These are phyloP conservation scores for Marmota monax DNA, from an alignment of 2,113 vertebrate species.

Conservation along the genomic window DNA sequence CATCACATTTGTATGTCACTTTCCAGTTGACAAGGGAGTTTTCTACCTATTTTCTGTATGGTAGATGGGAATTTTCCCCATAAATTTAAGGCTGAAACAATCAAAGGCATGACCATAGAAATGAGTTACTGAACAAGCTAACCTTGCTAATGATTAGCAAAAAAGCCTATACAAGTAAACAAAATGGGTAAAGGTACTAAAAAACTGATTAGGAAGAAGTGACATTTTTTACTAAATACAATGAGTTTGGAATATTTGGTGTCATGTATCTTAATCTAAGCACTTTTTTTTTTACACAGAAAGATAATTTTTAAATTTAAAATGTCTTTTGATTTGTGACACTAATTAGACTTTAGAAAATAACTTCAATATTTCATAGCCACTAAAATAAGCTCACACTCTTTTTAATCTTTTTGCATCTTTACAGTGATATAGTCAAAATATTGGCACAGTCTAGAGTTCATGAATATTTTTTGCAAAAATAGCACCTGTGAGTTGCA, in stretches of 20 bases:
- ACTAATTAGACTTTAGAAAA: slow-evolving; percentile 32
- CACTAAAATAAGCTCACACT: background rate
- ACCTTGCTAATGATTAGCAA: background rate
- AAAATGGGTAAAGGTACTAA: background rate
- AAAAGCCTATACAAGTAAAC: background rate
- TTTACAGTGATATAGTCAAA: background rate
- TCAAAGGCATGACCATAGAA: background rate
- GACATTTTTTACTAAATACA: slow-evolving; percentile 5
- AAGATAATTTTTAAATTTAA: background rate
- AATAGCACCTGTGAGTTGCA: background rate
- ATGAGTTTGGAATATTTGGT: background rate
- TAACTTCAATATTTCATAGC: background rate
- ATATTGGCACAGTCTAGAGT: background rate
- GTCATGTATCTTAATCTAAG: slow-evolving; percentile 47
- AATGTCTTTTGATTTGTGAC: background rate
- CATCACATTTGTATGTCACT: background rate
- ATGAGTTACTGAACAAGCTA: background rate
- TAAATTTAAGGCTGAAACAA: background rate
- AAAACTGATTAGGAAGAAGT: background rate
- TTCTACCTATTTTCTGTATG: background rate
- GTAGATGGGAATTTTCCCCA: background rate
- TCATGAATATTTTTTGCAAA: background rate
- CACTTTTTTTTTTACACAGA: background rate
- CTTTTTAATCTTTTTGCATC: slow-evolving; percentile 18
- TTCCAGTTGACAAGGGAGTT: background rate